A percentile compares a stretch with the other conserved stretches of the same genome.
Evolutionary conservation across 2,888 invertebrate species (phyloP).

Genomic region (Steinernema carpocapsae): DNA sequence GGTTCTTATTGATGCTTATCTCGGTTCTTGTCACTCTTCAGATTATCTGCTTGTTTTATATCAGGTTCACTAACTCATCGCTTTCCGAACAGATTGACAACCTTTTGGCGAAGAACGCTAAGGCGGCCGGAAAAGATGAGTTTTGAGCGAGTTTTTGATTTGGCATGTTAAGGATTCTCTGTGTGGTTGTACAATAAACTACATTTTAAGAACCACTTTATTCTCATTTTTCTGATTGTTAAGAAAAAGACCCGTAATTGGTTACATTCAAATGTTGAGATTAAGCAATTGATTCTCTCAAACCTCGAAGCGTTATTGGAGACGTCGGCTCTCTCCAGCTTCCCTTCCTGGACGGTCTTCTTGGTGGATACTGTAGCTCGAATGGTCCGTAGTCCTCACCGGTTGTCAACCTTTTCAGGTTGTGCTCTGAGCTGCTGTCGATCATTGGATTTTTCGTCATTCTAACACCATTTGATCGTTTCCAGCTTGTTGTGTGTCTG

Average conservation of each 20-base stretch:
- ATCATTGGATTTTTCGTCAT: conserved; percentile 41
- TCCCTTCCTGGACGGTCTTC: conserved; percentile 5
- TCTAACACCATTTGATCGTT: conserved; percentile 12
- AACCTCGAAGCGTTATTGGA: conserved; percentile 12
- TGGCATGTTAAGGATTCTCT: background rate
- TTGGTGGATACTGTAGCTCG: conserved; percentile 18
- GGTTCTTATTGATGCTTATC: conserved; percentile 9
- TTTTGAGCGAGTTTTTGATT: background rate
- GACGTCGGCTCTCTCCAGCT: conserved; percentile 22
- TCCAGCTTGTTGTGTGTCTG: conserved; percentile 34
- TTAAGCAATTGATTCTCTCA: conserved; percentile 11
- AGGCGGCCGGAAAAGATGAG: background rate
- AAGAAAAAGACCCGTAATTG: too few species aligned
- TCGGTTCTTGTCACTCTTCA: conserved; percentile 12
- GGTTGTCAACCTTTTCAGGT: conserved; percentile 42
- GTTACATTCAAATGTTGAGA: background rate
- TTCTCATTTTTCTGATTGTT: too few species aligned
- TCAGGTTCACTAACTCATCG: conserved; percentile 2
- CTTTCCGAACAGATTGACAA: conserved; percentile 11
- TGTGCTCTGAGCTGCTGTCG: conserved; percentile 54
- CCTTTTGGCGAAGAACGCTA: background rate
- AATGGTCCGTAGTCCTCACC: conserved; percentile 29
- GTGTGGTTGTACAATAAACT: background rate
- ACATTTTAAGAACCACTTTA: background rate
- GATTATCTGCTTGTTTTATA: background rate